Conservation (phyloP, 2,888 invertebrate genomes). For the Synergus japonicus region DNA sequence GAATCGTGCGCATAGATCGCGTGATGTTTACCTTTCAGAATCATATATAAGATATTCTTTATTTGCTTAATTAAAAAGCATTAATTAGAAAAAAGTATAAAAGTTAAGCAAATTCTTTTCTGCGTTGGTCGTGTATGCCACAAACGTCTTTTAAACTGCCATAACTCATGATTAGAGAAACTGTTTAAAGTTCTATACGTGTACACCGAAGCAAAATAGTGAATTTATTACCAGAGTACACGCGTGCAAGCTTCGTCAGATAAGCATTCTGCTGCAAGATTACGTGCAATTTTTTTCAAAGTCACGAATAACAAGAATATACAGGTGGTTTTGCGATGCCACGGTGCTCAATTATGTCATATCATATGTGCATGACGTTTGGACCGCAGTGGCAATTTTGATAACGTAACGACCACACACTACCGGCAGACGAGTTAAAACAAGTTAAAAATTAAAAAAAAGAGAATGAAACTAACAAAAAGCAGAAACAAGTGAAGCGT, state of each 20-base stretch:
- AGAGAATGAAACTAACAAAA: background rate
- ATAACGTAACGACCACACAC: constrained; percentile 30
- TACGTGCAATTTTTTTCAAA: constrained; percentile 29
- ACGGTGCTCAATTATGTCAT: constrained; percentile 46
- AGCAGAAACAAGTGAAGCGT: constrained; percentile 11
- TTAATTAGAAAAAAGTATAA: background rate
- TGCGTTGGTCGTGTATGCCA: constrained; percentile 5
- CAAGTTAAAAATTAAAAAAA: background rate
- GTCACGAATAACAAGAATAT: constrained; percentile 37
- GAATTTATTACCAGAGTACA: constrained; percentile 31
- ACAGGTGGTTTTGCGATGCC: constrained; percentile 35
- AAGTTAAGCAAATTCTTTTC: background rate
- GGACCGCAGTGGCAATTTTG: constrained; percentile 45
- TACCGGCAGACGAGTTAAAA: background rate
- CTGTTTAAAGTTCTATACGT: constrained; percentile 29
- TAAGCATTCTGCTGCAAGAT: constrained; percentile 25
- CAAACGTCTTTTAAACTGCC: constrained; percentile 24
- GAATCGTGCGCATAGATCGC: too few species aligned
- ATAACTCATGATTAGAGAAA: constrained; percentile 28
- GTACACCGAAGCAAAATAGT: constrained; percentile 8
- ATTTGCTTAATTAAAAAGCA: background rate
- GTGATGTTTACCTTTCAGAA: too few species aligned
- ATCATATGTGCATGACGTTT: constrained; percentile 45
- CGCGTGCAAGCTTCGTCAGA: constrained; percentile 24
- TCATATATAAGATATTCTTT: too few species aligned